These are phyloP conservation scores for Eumerus sabulonum DNA, from an alignment of 2,888 invertebrate species.

Conservation along the genomic window DNA sequence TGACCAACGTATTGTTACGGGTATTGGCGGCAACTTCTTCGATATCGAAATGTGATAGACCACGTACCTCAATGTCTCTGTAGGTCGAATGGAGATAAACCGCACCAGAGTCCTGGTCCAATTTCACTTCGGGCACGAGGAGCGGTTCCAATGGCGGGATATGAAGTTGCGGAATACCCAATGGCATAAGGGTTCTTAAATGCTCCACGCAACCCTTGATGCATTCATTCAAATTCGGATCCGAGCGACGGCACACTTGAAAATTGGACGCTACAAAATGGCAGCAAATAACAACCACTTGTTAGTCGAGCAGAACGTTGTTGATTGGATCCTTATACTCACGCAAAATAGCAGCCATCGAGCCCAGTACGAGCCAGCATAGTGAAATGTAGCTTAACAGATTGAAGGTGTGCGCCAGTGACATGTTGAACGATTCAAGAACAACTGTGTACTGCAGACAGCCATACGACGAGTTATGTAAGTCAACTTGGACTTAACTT, in stretches of 20 bases:
- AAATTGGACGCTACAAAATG: constrained; percentile 83
- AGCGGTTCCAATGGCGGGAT: constrained; percentile 87
- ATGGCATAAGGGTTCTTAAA: constrained; percentile 81
- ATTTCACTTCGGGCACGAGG: constrained; percentile 83
- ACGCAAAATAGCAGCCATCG: constrained; percentile 38
- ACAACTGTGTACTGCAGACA: constrained; percentile 16
- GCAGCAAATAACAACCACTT: constrained; percentile 33
- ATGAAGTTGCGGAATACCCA: constrained; percentile 84
- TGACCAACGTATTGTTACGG: constrained; percentile 79
- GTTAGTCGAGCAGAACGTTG: neutral
- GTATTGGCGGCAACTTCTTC: constrained; percentile 81
- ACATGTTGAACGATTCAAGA: constrained; percentile 33
- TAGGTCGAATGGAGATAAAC: constrained; percentile 84
- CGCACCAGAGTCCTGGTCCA: constrained; percentile 85
- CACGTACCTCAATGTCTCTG: constrained; percentile 83
- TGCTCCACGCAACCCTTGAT: constrained; percentile 82
- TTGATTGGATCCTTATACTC: constrained; percentile 15
- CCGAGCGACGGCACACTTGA: constrained; percentile 83
- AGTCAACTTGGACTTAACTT: constrained; percentile 22
- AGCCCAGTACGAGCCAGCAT: constrained; percentile 2
- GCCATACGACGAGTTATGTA: neutral
- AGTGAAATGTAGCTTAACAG: constrained; percentile 24
- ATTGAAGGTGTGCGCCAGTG: neutral
- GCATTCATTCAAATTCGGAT: constrained; percentile 82
- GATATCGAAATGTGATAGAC: constrained; percentile 83